Percentiles rank a stretch among this genome's conserved stretches.
Evolutionary conservation across 2,113 vertebrate species (phyloP).

Genomic region (Ivindomyrus marchei): DNA sequence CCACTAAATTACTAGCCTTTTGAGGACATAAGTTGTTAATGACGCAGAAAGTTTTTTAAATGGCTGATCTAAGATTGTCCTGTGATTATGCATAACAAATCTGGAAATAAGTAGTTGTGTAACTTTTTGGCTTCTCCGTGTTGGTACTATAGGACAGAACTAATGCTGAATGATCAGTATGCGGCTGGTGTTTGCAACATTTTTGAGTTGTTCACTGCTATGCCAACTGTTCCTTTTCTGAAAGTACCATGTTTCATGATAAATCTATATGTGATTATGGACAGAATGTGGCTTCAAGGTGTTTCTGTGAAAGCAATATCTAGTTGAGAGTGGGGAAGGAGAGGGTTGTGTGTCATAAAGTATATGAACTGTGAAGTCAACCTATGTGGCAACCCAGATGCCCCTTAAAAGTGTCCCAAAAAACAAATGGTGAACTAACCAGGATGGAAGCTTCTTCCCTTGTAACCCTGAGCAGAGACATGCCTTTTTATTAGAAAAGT

Average conservation of each 20-base stretch:
- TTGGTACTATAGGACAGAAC: not conserved
- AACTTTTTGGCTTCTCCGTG: not conserved
- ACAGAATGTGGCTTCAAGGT: not conserved
- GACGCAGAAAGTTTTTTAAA: not conserved
- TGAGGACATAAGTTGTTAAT: not conserved
- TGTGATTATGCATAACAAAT: not conserved
- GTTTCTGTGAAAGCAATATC: not conserved
- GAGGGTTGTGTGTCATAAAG: not conserved
- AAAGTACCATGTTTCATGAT: not conserved
- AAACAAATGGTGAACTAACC: not conserved
- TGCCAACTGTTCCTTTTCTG: not conserved
- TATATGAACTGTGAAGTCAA: not conserved
- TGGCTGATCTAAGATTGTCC: not conserved
- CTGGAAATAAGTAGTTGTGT: slow-evolving; percentile 1
- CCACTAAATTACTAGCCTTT: not conserved
- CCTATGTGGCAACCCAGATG: not conserved
- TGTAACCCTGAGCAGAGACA: not conserved
- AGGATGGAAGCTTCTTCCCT: not conserved
- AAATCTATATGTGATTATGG: not conserved
- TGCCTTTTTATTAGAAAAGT: not conserved
- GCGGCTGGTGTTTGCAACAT: not conserved
- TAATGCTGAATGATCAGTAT: not conserved
- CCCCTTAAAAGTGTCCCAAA: not conserved
- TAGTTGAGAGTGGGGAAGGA: not conserved
- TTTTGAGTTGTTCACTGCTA: not conserved